These are phyloP conservation scores for Anorthoa munda DNA, from an alignment of 2,888 invertebrate species.

Conservation along the genomic window DNA sequence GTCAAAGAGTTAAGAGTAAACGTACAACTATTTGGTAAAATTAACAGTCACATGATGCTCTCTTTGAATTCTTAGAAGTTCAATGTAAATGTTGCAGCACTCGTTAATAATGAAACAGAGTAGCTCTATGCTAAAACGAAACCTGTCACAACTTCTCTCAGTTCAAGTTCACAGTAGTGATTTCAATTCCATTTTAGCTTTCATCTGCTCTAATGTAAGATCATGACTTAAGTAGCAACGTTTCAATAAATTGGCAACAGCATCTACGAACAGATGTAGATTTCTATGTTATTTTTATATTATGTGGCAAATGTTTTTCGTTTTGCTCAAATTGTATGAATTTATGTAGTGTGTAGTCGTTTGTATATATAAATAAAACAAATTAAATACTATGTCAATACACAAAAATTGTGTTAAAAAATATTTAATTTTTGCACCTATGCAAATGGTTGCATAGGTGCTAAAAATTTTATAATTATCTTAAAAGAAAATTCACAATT, in stretches of 20 bases:
- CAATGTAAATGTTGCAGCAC: not conserved
- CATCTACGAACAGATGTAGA: not conserved
- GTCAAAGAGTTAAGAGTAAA: not conserved
- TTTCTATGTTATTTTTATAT: not conserved
- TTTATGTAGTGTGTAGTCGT: no score
- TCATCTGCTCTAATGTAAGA: not conserved
- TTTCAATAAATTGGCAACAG: not conserved
- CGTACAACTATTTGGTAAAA: not conserved
- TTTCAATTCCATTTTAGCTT: slow-evolving; percentile 4
- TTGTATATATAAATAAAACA: no score
- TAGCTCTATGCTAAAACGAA: no score
- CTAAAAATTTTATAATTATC: no score
- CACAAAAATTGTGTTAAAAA: no score
- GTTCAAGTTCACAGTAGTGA: slow-evolving; percentile 21
- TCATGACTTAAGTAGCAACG: not conserved
- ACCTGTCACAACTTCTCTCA: not conserved
- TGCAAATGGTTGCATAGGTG: no score
- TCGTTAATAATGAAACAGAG: not conserved
- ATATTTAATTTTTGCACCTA: no score
- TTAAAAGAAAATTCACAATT: no score
- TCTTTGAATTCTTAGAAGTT: not conserved
- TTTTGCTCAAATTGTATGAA: no score
- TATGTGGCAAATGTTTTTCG: no score
- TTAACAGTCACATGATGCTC: not conserved
- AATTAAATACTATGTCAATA: no score